Conservation (phyloP, 2,888 invertebrate genomes). For the Plagodis dolabraria region DNA sequence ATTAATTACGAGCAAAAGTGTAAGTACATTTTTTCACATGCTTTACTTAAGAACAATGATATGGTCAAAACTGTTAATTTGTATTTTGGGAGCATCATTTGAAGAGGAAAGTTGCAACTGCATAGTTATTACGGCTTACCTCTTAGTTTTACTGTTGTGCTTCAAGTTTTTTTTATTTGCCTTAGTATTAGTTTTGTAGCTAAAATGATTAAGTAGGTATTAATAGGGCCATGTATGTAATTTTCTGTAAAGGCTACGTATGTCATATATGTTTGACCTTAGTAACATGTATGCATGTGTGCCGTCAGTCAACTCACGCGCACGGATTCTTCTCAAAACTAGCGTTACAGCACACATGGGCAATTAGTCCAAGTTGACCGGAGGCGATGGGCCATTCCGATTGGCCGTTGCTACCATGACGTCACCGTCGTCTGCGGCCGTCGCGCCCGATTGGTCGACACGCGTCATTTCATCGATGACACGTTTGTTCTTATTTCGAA, state of each 20-base stretch:
- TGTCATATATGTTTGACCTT: conserved; percentile 22
- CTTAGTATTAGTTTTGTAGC: background rate
- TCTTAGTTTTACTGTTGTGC: conserved; percentile 4
- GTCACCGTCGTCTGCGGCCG: conserved; percentile 82
- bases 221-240: background rate
- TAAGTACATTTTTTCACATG: conserved; percentile 67
- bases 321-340: conserved; percentile 75
- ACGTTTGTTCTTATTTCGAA: conserved; percentile 83
- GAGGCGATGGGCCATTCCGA: conserved; percentile 74
- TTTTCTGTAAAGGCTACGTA: background rate
- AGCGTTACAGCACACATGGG: conserved; percentile 82
- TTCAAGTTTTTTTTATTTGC: background rate
- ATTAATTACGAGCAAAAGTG: conserved; percentile 75
- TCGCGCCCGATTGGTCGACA: conserved; percentile 84
- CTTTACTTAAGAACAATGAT: conserved; percentile 70
- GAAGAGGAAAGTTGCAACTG: conserved; percentile 33
- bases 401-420: conserved; percentile 77
- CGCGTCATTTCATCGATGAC: conserved; percentile 84
- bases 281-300: conserved; percentile 34
- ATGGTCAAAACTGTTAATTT: conserved; percentile 62
- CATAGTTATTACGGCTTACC: conserved; percentile 12
- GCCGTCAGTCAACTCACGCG: conserved; percentile 66
- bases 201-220: background rate
- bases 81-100: conserved; percentile 45
- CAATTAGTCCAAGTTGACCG: conserved; percentile 85